Conservation (phyloP, 2,113 vertebrate genomes). For the Mirounga angustirostris region DNA sequence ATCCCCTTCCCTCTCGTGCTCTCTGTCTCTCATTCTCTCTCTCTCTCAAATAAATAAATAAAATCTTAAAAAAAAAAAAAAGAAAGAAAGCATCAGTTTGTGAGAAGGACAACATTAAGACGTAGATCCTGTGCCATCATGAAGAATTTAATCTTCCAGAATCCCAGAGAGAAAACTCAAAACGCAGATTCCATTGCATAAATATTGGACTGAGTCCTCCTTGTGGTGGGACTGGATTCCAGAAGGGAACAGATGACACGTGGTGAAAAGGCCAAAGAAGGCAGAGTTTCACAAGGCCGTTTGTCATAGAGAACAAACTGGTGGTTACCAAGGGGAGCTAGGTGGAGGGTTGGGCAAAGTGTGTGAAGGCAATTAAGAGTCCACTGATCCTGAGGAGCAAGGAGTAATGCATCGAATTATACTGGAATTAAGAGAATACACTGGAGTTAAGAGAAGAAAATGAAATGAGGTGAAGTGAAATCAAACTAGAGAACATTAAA, state of each 20-base stretch:
- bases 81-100: neutral
- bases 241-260: neutral
- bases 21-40: too few relatives aligned
- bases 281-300: neutral
- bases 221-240: neutral
- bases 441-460: neutral
- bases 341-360: neutral
- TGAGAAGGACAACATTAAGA: neutral
- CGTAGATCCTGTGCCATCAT: neutral
- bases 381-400: neutral
- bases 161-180: neutral
- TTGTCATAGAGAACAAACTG: neutral
- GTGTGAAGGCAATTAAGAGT: neutral
- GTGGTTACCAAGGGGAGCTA: neutral
- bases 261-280: neutral
- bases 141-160: neutral
- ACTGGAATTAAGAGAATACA: too few relatives aligned
- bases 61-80: too few relatives aligned
- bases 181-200: neutral
- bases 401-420: neutral
- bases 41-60: too few relatives aligned
- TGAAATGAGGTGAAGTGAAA: neutral
- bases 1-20: too few relatives aligned
- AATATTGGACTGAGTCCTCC: neutral
- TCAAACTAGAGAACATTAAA: neutral